A percentile compares a stretch with the other conserved stretches of the same genome.
These are phyloP conservation scores for Ylistrum balloti DNA, from an alignment of 1,140 invertebrate genomes.

Conservation along the genomic window DNA sequence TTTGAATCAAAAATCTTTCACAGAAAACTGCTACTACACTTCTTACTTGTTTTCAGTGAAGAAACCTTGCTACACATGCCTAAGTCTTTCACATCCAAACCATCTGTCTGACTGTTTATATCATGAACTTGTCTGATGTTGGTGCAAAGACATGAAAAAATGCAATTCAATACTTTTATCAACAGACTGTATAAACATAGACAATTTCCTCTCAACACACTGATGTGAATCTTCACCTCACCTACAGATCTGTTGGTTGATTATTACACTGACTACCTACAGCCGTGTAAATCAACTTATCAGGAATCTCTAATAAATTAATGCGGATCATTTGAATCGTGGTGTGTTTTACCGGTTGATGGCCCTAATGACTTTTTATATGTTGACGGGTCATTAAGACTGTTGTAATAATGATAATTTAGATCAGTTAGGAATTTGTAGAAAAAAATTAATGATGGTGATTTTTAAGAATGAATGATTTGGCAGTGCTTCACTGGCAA, in stretches of 20 bases:
- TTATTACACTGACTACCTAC: not conserved
- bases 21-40: not conserved
- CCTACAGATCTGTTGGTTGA: not conserved
- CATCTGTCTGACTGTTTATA: slow-evolving; percentile 10
- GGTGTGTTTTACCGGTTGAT: no score
- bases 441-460: no score
- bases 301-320: no score
- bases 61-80: not conserved
- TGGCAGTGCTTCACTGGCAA: no score
- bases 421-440: no score
- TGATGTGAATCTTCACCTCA: not conserved
- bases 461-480: no score
- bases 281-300: no score
- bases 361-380: no score
- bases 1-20: no score
- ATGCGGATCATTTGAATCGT: no score
- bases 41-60: not conserved
- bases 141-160: not conserved
- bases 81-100: not conserved
- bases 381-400: no score
- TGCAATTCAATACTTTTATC: slow-evolving; percentile 38
- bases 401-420: no score
- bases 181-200: not conserved
- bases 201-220: not conserved
- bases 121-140: not conserved